phyloP scores from a whole-genome alignment of 2,113 vertebrate genomes.

The Lampris megalopsis region DNA sequence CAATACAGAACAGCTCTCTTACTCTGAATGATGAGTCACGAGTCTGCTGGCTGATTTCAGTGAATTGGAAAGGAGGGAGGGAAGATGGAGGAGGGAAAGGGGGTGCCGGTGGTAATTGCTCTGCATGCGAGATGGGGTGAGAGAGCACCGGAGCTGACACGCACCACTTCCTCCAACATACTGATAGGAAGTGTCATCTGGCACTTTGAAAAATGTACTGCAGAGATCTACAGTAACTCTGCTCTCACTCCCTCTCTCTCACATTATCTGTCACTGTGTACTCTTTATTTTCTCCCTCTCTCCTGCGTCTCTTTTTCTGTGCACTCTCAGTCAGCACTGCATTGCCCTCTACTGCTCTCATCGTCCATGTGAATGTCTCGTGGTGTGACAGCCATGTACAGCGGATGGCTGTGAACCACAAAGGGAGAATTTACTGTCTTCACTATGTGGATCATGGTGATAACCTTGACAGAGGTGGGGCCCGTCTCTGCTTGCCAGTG shows the following conservation, averaged over 20 bases:
- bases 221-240: slow-evolving; percentile 44
- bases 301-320: not conserved
- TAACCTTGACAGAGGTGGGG: slow-evolving; percentile 43
- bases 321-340: slow-evolving; percentile 41
- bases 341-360: slow-evolving; percentile 36
- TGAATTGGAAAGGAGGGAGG: slow-evolving; percentile 16
- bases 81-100: slow-evolving; percentile 6
- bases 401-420: slow-evolving; percentile 58
- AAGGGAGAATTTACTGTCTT: slow-evolving; percentile 42
- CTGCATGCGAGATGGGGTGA: slow-evolving; percentile 49
- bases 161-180: slow-evolving; percentile 64
- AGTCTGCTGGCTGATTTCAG: slow-evolving; percentile 46
- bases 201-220: slow-evolving; percentile 56
- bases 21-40: slow-evolving; percentile 67
- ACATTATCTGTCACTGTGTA: slow-evolving; percentile 13
- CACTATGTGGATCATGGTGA: slow-evolving; percentile 12
- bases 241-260: slow-evolving; percentile 6
- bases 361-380: slow-evolving; percentile 42
- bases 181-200: slow-evolving; percentile 66
- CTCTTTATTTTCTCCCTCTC: slow-evolving; percentile 4
- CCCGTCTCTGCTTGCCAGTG: not conserved
- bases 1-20: slow-evolving; percentile 37
- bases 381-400: slow-evolving; percentile 52
- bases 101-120: slow-evolving; percentile 54
- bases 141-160: slow-evolving; percentile 50